Evolutionary conservation across 2,888 invertebrate genomes (phyloP).

Genomic region (Cotesia congregata): DNA sequence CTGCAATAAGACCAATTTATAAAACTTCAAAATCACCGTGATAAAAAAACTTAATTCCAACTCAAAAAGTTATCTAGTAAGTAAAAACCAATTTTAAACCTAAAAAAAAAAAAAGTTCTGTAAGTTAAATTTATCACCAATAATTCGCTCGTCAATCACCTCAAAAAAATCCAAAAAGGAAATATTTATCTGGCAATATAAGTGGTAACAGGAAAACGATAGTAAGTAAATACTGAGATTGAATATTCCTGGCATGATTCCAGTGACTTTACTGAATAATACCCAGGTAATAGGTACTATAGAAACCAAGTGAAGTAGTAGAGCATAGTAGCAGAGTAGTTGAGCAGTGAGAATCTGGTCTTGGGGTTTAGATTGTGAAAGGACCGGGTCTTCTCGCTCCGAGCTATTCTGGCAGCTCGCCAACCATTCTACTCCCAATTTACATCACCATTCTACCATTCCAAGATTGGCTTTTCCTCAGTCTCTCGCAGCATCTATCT

Average conservation of each 20-base stretch:
- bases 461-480: slow-evolving; percentile 45
- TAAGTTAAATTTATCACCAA: too few species aligned
- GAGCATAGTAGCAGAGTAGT: neutral
- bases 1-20: neutral
- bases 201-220: neutral
- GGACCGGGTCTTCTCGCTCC: neutral
- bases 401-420: slow-evolving; percentile 29
- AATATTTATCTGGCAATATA: neutral
- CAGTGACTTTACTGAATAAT: slow-evolving; percentile 14
- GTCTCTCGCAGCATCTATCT: neutral
- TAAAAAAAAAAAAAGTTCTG: too few species aligned
- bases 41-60: neutral
- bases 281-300: slow-evolving; percentile 21
- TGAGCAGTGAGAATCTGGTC: slow-evolving; percentile 12
- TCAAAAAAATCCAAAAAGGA: neutral
- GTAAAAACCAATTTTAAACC: too few species aligned
- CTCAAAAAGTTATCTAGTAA: too few species aligned
- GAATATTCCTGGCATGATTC: slow-evolving; percentile 12
- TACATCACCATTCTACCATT: slow-evolving; percentile 47
- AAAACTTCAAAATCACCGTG: neutral
- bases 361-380: neutral
- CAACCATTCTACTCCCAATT: slow-evolving; percentile 45
- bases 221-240: slow-evolving; percentile 7
- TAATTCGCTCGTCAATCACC: neutral
- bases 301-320: slow-evolving; percentile 17